Evolutionary conservation across 2,797 vertebrate genomes (phyloP), one percentile per base, ranked within the genome.

Genomic region (Intellagama lesueurii): DNA sequence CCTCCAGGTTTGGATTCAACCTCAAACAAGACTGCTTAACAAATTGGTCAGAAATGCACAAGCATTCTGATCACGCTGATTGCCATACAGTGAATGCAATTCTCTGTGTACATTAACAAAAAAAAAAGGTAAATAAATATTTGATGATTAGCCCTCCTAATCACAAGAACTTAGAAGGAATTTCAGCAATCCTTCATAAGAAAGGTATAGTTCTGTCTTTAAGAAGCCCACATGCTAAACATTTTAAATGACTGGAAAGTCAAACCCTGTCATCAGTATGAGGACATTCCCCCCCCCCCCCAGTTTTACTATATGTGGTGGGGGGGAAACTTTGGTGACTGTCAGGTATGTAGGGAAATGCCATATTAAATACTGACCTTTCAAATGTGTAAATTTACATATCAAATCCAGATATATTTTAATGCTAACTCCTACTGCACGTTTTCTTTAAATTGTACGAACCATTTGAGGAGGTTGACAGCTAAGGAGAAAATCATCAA

Each of bases 341-440:
- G 64, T 70, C 32, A 30, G 87, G 19, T 30, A 76, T 90, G 66
- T 89, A 93, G 85, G 86, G 47, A 93, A 87, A 91, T 47, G 49
- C 28, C 92, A 64, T 88, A 77, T 85, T 86, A 88, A 91, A 81
- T 70, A 77, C n/a, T 88, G 90, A 86, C 83, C 87, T 91, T 85
- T 85, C 77, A 85, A 66, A 92, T 35, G 81, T 35, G 76, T 0
- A 11, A 52, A 92, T 85, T 77, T 88, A 88, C 75, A 1, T 66
- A 89, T 79, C 79, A 88, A 84, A 83, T 16, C 80, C 28, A 28
- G 84, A 24, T 22, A 81, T 93, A 88, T 69, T 26, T 32, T 35
- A 77, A 86, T 19, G 9, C 26, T 77, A 81, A 89, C 5, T 14
- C 90, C 73, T 90, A 87, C 35, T 64, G 70, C 79, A 40, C 70